phyloP scores from a whole-genome alignment of 2,888 invertebrate species.

The Trichopria drosophilae region DNA sequence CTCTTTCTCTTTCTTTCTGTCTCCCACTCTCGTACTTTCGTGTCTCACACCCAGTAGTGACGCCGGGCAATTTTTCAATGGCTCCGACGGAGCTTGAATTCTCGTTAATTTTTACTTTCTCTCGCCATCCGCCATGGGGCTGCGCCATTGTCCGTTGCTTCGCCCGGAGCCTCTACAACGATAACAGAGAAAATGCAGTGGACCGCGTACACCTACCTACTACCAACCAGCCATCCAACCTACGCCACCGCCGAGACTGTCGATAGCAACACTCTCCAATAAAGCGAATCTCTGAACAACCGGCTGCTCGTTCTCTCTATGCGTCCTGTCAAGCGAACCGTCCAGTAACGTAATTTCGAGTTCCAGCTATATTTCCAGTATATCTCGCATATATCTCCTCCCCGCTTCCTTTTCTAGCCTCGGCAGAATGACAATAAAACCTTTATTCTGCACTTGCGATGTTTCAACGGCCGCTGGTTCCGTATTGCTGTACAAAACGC shows the following conservation, averaged over 20 bases:
- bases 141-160: conserved; percentile 45
- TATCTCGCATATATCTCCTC: too few species aligned
- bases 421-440: too few species aligned
- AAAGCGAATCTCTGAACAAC: conserved; percentile 46
- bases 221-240: conserved; percentile 24
- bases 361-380: conserved; percentile 34
- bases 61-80: conserved; percentile 55
- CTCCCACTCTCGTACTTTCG: too few species aligned
- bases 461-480: too few species aligned
- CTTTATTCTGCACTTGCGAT: too few species aligned
- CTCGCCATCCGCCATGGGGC: conserved; percentile 26
- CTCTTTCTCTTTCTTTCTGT: too few species aligned
- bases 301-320: conserved; percentile 33
- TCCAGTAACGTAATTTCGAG: conserved; percentile 48
- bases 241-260: conserved; percentile 47
- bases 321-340: conserved; percentile 22
- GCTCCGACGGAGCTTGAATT: conserved; percentile 57
- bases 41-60: conserved; percentile 5
- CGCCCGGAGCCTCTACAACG: conserved; percentile 51
- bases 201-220: conserved; percentile 40
- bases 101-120: conserved; percentile 53
- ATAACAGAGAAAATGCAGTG: conserved; percentile 56
- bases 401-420: too few species aligned
- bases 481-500: too few species aligned
- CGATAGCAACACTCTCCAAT: conserved; percentile 56